phyloP scores from a whole-genome alignment of 2,888 invertebrate species.

The Drosophila robusta region DNA sequence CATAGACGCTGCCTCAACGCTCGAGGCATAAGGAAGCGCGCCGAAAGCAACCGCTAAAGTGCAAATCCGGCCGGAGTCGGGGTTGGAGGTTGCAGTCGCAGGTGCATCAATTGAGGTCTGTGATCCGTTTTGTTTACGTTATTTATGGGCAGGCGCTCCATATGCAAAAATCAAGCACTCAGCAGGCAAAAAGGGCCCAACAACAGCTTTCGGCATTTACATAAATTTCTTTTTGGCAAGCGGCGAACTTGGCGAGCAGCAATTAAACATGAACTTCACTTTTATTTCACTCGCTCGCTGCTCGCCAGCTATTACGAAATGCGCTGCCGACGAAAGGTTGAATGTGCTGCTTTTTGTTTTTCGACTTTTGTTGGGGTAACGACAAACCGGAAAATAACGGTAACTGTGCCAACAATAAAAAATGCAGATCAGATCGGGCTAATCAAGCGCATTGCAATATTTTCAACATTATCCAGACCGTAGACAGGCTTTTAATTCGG shows the following conservation, averaged over 20 bases:
- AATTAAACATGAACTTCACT: conserved; percentile 81
- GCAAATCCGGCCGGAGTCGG: conserved; percentile 5
- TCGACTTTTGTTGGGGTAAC: conserved; percentile 18
- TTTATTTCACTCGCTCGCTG: conserved; percentile 55
- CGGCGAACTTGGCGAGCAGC: conserved; percentile 62
- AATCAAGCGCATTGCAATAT: conserved; percentile 63
- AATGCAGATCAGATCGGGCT: conserved; percentile 56
- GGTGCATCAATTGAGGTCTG: conserved; percentile 35
- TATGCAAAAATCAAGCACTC: conserved; percentile 40
- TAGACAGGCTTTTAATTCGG: conserved; percentile 67
- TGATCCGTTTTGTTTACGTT: conserved; percentile 34
- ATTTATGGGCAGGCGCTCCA: conserved; percentile 53
- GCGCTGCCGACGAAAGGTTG: conserved; percentile 29
- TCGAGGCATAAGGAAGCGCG: conserved; percentile 27
- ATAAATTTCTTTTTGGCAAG: conserved; percentile 66
- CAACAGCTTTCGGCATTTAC: conserved; percentile 61
- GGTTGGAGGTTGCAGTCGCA: conserved; percentile 15
- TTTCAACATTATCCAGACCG: conserved; percentile 51
- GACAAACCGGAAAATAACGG: conserved; percentile 80
- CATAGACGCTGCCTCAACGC: conserved; percentile 1
- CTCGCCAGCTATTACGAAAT: conserved; percentile 70
- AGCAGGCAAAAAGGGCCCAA: conserved; percentile 18
- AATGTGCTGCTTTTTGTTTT: conserved; percentile 11
- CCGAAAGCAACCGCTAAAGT: not conserved
- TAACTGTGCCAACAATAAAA: conserved; percentile 63